Base-by-base conservation (phyloP, 2,888 invertebrate species). In the Cataglyphis cursor region DNA sequence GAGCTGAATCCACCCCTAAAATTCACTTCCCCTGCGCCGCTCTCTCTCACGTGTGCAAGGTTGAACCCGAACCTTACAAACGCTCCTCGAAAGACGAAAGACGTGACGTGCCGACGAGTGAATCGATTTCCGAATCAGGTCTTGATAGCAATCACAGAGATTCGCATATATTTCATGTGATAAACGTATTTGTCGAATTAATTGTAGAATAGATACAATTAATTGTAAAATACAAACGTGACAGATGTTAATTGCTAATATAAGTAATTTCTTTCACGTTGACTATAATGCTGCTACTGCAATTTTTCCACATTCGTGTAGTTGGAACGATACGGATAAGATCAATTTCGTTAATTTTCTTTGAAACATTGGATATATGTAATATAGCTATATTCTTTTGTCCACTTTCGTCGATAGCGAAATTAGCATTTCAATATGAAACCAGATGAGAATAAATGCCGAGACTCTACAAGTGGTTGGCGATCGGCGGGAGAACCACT, bases 1-100 rank as follows among this genome's bases (percentile, higher is more conserved):
- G 90, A 87, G 88, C 90, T 91, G 87, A 89, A 93, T 92, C 90
- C 92, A 94, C 93, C 94, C 93, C 92, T 92, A 92, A 93, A 92
- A 88, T 89, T 90, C 90, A 82, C 83, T 89, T 89, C 87, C 83
- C 85, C 74, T 87, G 85, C 89, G 83, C 81, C 65, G 59, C 78
- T 88, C 90, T 86, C 83, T 88, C 85, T 88, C 85, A 75, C 88
- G 89, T 85, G 90, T 91, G 93, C 92, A 93, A 93, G 93, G 93
- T 92, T 92, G 92, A 24, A 24, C 91, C 92, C 84, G 85, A 89
- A 83, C 90, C 85, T 81, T 84, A 86, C 82, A 62, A 74, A 74
- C 82, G 84, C 76, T 76, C 57, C 75, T 75, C 61, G 35, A 38
- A n/a, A n/a, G 70, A 59, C 28, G 31, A 59, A 78, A 81, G 76